Conservation (phyloP, 2,113 vertebrate species). For the Callospermophilus lateralis region DNA sequence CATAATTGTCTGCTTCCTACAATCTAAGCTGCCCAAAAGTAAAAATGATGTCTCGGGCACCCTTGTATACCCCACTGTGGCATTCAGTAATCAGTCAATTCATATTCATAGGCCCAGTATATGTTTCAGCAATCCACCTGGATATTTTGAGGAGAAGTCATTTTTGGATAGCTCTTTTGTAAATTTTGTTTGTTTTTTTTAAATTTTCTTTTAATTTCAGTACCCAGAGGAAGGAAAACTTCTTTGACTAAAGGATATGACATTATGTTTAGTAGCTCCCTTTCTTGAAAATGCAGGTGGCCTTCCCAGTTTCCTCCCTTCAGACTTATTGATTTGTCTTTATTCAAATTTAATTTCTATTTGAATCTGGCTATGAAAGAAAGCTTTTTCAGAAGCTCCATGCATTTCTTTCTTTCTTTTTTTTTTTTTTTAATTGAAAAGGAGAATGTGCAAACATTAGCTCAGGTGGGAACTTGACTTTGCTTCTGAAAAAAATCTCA, state of each 20-base stretch:
- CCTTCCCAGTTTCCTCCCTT: background rate
- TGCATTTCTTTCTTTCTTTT: background rate
- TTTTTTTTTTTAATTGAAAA: conserved; percentile 40
- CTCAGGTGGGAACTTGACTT: conserved; percentile 55
- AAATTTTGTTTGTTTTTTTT: background rate
- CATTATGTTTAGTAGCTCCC: background rate
- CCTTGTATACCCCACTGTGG: background rate
- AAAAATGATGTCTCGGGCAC: background rate
- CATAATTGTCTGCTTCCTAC: background rate
- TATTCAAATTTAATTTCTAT: conserved; percentile 63
- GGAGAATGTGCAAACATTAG: conserved; percentile 48
- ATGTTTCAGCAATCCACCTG: background rate
- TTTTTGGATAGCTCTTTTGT: background rate
- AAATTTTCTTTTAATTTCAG: background rate
- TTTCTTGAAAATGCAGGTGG: conserved; percentile 45
- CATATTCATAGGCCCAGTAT: background rate
- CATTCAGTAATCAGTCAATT: background rate
- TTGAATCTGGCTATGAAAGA: conserved; percentile 59
- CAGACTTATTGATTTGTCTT: conserved; percentile 7
- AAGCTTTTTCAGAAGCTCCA: conserved; percentile 38
- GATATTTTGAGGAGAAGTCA: background rate
- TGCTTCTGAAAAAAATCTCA: background rate
- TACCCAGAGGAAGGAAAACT: background rate
- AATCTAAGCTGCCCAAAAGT: background rate
- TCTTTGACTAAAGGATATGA: background rate